Conservation (phyloP, 2,888 invertebrate genomes). For the Trachelus iudaicus region DNA sequence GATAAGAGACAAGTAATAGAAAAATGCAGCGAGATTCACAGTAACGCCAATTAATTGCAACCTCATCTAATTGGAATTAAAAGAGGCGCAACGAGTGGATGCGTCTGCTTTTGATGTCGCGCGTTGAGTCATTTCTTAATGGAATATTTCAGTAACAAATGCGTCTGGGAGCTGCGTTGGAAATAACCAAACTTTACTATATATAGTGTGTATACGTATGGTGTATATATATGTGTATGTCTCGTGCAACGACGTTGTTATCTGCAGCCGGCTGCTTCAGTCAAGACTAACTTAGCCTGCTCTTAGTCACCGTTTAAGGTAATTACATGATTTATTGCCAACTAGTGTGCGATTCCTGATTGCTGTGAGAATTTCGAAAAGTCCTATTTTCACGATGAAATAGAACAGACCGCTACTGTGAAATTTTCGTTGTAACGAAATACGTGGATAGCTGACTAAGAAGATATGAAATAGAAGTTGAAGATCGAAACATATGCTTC, state of each 20-base stretch:
- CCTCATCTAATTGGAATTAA: not conserved
- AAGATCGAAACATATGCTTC: not conserved
- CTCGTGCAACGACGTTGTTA: slow-evolving; percentile 29
- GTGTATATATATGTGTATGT: slow-evolving; percentile 1
- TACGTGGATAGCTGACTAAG: not conserved
- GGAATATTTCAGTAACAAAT: not conserved
- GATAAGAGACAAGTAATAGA: not conserved
- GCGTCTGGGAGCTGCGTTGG: not conserved
- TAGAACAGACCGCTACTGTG: not conserved
- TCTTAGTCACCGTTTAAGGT: slow-evolving; percentile 46
- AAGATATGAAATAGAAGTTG: not conserved
- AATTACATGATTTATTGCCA: slow-evolving; percentile 16
- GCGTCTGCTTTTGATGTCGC: not conserved
- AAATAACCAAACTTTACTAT: not conserved
- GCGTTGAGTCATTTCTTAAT: not conserved
- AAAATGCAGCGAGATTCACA: not conserved
- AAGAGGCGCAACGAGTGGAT: not conserved
- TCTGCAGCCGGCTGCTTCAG: slow-evolving; percentile 17
- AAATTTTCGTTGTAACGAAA: not conserved
- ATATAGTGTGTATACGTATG: not conserved
- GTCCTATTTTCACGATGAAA: slow-evolving; percentile 6
- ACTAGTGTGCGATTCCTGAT: slow-evolving; percentile 17
- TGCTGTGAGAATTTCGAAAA: slow-evolving; percentile 13
- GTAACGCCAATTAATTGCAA: not conserved
- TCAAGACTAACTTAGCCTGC: slow-evolving; percentile 16